These are phyloP conservation scores for Euglossa dilemma DNA, from an alignment of 1,140 invertebrate species.

Conservation along the genomic window DNA sequence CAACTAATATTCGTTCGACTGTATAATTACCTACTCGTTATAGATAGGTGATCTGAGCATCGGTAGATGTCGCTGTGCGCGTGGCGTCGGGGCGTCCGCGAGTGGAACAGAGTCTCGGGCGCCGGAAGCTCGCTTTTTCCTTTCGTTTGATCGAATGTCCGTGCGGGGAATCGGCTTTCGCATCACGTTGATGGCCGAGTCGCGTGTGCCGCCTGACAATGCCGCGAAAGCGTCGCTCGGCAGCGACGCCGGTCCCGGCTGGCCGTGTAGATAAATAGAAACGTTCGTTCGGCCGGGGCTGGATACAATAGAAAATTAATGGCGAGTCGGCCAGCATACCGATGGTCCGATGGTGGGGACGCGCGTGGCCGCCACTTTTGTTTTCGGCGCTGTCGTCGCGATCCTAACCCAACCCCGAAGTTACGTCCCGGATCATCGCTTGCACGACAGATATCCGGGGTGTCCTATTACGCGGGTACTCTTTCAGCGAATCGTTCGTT, in stretches of 20 bases:
- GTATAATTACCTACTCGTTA: no score
- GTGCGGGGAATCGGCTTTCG: constrained; percentile 54
- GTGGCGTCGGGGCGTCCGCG: no score
- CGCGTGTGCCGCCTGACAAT: constrained; percentile 61
- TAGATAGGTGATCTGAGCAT: no score
- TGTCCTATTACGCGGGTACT: constrained; percentile 12
- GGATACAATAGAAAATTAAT: constrained; percentile 51
- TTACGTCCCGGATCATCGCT: background rate
- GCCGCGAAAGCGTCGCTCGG: background rate
- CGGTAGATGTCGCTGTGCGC: no score
- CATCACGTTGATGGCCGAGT: constrained; percentile 57
- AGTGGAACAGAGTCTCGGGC: constrained; percentile 32
- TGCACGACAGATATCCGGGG: constrained; percentile 2
- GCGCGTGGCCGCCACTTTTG: background rate
- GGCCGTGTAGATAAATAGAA: constrained; percentile 35
- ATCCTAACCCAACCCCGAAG: no score
- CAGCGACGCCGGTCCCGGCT: background rate
- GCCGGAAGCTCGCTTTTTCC: constrained; percentile 34
- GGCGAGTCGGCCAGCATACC: constrained; percentile 19
- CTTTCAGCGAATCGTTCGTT: constrained; percentile 12
- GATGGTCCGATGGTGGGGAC: no score
- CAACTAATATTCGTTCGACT: no score
- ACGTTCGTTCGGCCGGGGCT: constrained; percentile 7
- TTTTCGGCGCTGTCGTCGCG: background rate
- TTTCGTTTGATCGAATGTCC: constrained; percentile 45